Evolutionary conservation across 2,888 invertebrate genomes (phyloP).

Genomic region (Cosmopolites sordidus): DNA sequence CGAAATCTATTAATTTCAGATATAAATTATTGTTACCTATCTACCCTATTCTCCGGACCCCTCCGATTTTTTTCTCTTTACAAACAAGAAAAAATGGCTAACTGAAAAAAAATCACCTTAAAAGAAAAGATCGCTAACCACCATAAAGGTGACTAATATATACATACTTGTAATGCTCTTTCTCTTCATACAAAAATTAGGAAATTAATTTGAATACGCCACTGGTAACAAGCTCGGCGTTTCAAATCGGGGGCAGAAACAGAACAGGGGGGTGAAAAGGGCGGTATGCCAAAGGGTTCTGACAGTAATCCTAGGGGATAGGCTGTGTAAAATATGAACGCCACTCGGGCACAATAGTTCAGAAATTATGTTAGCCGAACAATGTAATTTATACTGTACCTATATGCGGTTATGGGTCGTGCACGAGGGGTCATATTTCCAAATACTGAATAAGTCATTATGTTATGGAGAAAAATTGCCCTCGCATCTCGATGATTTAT

Average conservation of each 20-base stretch:
- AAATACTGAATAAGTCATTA: constrained; percentile 2
- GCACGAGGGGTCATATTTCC: neutral
- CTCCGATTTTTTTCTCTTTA: no score
- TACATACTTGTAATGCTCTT: no score
- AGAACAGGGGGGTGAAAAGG: neutral
- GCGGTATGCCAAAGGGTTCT: constrained; percentile 18
- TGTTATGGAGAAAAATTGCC: constrained; percentile 1
- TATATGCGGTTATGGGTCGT: neutral
- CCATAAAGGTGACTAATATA: no score
- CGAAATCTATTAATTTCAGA: no score
- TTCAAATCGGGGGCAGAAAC: no score
- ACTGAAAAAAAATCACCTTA: no score
- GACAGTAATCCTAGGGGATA: constrained; percentile 18
- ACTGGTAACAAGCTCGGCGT: constrained; percentile 3
- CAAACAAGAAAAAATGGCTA: no score
- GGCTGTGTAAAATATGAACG: constrained; percentile 22
- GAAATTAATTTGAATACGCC: neutral
- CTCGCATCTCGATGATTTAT: constrained; percentile 1
- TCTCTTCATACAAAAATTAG: no score
- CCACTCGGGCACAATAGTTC: constrained; percentile 23
- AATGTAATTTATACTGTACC: constrained; percentile 23
- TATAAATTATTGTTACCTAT: no score
- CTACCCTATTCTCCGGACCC: no score
- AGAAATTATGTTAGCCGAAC: constrained; percentile 23
- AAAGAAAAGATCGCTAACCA: no score